Evolutionary conservation across 2,113 vertebrate genomes (phyloP).

Genomic region (Orthochromis malagaraziensis): DNA sequence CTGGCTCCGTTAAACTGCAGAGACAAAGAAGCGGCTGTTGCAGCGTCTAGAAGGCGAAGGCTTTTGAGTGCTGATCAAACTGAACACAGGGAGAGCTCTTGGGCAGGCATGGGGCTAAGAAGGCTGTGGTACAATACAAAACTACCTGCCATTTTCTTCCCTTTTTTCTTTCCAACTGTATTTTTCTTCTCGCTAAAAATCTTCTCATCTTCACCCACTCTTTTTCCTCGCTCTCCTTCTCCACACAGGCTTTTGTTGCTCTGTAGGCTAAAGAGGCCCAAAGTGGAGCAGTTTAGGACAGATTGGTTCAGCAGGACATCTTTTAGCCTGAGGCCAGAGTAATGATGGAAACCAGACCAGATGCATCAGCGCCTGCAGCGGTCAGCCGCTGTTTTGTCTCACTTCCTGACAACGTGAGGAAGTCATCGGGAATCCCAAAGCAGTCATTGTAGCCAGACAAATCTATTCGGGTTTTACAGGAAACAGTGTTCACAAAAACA

Average conservation of each 20-base stretch:
- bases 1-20: neutral
- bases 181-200: neutral
- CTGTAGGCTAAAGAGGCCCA: neutral
- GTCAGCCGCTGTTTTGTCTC: conserved; percentile 30
- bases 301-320: conserved; percentile 47
- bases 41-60: neutral
- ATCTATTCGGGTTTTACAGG: neutral
- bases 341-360: conserved; percentile 55
- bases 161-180: neutral
- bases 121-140: neutral
- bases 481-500: neutral
- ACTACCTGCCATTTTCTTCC: neutral
- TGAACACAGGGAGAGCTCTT: neutral
- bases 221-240: neutral
- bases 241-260: neutral
- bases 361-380: conserved; percentile 46
- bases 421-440: conserved; percentile 27
- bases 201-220: neutral
- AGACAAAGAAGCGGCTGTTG: neutral
- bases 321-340: conserved; percentile 50
- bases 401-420: conserved; percentile 23
- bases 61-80: neutral
- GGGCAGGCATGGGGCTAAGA: neutral
- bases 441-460: neutral
- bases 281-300: conserved; percentile 42